A percentile compares a stretch with the other conserved stretches of the same genome.
Evolutionary conservation across 2,113 vertebrate genomes (phyloP).

Genomic region (Chloropsis cyanopogon): DNA sequence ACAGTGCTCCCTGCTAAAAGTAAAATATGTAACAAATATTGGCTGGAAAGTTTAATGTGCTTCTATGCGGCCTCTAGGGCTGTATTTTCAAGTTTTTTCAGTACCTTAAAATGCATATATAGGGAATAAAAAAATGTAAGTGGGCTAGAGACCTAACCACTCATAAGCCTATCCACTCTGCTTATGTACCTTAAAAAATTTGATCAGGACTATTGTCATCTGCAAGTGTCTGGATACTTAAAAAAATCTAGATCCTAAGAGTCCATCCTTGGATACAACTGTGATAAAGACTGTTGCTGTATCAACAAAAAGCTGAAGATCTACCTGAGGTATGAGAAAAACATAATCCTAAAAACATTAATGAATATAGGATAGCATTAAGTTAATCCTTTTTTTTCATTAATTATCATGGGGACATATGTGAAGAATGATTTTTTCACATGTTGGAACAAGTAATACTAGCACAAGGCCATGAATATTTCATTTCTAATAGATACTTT

Average conservation of each 20-base stretch:
- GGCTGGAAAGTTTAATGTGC: neutral
- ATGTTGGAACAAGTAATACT: neutral
- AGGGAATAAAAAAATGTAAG: neutral
- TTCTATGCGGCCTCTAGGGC: neutral
- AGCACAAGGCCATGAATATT: neutral
- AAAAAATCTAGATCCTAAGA: neutral
- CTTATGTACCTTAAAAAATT: neutral
- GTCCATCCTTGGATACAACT: neutral
- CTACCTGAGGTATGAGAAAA: neutral
- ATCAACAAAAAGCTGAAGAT: neutral
- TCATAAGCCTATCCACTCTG: neutral
- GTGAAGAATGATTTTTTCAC: neutral
- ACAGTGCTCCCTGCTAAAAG: neutral
- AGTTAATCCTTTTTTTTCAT: neutral
- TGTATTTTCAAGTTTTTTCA: neutral
- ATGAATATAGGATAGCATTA: accelerated
- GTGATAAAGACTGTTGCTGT: neutral
- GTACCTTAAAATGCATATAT: neutral
- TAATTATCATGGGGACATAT: neutral
- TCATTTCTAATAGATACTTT: neutral
- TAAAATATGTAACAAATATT: neutral
- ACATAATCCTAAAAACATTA: neutral
- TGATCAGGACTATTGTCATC: neutral
- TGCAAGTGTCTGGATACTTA: neutral
- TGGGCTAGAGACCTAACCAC: neutral